phyloP scores from a whole-genome alignment of 1,140 invertebrate species.

The Drosophila bocqueti region DNA sequence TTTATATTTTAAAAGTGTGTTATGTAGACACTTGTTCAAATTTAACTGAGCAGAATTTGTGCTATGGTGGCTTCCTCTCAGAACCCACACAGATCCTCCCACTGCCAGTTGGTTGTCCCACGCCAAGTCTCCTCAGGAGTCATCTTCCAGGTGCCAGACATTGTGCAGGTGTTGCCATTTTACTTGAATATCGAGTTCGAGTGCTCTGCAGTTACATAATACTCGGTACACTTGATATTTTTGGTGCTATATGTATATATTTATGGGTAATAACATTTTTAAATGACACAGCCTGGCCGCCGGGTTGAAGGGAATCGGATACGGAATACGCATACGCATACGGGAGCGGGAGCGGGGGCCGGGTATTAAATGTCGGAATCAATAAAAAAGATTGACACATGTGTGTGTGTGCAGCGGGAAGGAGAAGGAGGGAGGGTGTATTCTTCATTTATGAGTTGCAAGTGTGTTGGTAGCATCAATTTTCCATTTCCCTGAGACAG shows the following conservation, averaged over 20 bases:
- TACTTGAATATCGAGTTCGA: neutral
- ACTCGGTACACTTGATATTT: conserved; percentile 7
- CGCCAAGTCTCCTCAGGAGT: neutral
- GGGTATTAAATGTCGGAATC: conserved; percentile 80
- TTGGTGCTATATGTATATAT: conserved; percentile 10
- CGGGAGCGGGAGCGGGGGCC: neutral
- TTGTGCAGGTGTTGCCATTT: conserved; percentile 67
- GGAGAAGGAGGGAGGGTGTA: neutral
- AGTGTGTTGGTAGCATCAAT: conserved; percentile 69
- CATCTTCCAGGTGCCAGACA: conserved; percentile 11
- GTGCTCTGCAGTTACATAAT: conserved; percentile 37
- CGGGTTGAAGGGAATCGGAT: conserved; percentile 52
- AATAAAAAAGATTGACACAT: conserved; percentile 82
- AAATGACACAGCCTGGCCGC: conserved; percentile 66
- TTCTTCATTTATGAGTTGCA: conserved; percentile 23
- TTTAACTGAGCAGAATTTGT: neutral
- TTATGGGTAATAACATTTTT: conserved; percentile 82
- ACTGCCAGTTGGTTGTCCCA: neutral
- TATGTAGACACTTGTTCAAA: no score
- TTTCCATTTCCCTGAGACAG: conserved; percentile 31
- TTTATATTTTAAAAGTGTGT: no score
- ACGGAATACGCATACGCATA: neutral
- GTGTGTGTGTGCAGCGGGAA: neutral
- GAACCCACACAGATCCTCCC: neutral
- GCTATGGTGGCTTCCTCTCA: no score